Percentiles rank a stretch among this genome's conserved stretches.
Evolutionary conservation across 1,140 invertebrate genomes (phyloP).

Genomic region (Diprion similis): DNA sequence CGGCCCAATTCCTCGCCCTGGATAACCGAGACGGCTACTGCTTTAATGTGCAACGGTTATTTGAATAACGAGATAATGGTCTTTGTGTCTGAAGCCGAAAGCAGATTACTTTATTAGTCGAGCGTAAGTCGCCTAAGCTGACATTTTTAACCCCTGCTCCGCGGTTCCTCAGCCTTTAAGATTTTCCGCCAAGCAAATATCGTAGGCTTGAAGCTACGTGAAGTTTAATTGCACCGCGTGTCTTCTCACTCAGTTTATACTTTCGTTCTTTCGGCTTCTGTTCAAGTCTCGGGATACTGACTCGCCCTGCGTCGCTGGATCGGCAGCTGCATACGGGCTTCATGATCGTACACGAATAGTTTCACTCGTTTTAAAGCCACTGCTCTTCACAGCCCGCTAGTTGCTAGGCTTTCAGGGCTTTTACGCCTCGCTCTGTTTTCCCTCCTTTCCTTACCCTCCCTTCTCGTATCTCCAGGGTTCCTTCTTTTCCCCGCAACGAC

Average conservation of each 20-base stretch:
- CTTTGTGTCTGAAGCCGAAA: conserved; percentile 48
- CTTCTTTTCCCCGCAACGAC: neutral
- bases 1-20: neutral
- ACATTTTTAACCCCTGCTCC: neutral
- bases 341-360: neutral
- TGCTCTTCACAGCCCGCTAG: too few species aligned
- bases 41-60: conserved; percentile 29
- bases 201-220: too few species aligned
- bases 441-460: neutral
- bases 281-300: neutral
- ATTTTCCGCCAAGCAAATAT: neutral
- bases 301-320: neutral
- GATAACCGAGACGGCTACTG: neutral
- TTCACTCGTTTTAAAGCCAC: neutral
- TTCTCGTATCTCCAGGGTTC: neutral
- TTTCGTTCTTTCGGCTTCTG: neutral
- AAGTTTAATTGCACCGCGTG: neutral
- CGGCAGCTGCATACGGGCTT: conserved; percentile 1
- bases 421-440: neutral
- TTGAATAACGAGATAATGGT: conserved; percentile 54
- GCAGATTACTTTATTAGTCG: conserved; percentile 29
- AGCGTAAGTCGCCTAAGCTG: neutral
- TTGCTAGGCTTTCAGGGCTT: too few species aligned
- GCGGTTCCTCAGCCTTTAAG: neutral
- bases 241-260: neutral